Evolutionary conservation across 1,140 invertebrate genomes (phyloP), one percentile per base, ranked within the genome.

Genomic region (Sitobion miscanthi): DNA sequence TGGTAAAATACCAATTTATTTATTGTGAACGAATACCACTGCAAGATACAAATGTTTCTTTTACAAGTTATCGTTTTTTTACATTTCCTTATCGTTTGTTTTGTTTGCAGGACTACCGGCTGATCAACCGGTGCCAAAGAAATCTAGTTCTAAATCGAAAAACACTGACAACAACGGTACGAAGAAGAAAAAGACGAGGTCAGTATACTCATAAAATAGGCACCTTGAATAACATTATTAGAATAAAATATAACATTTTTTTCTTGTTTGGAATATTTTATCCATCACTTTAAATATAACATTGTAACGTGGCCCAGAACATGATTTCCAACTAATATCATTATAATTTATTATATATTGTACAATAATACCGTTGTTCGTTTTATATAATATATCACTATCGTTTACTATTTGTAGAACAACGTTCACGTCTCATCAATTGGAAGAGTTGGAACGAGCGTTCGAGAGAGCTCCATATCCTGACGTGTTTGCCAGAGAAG

Each of bases 401-500:
- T 35, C 35, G 35, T 54, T 87, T 35, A 9, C 11, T 20, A 47
- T 90, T 35, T 95, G 14, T 5, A 99, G 99, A 95, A 99, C 99
- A 1, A 99, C 99, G 0, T 99, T 99, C 95, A 99, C 98, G 0
- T 98, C 98, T 0, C 99, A 98, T 95, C 99, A 99, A 95, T 95
- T 99, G 83, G 98, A 99, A 95, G 98, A 99, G 95, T 95, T 99
- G 94, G 99, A 99, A 95, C 96, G 98, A 30, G 98, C 98, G 0
- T 99, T 99, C 94, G 98, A 99, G 94, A 96, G 98, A 88, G 98
- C 98, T 0, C 99, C 98, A 0, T 99, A 99, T 95, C 99, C 99
- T 0, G 99, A 99, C 95, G 98, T 99, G 1, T 99, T 99, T 94
- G 98, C 98, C 0, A 95, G 99, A 82, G 98, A 99, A 95, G 98